Evolutionary conservation across 2,797 vertebrate genomes (phyloP).

Genomic region (Miichthys miiuy): DNA sequence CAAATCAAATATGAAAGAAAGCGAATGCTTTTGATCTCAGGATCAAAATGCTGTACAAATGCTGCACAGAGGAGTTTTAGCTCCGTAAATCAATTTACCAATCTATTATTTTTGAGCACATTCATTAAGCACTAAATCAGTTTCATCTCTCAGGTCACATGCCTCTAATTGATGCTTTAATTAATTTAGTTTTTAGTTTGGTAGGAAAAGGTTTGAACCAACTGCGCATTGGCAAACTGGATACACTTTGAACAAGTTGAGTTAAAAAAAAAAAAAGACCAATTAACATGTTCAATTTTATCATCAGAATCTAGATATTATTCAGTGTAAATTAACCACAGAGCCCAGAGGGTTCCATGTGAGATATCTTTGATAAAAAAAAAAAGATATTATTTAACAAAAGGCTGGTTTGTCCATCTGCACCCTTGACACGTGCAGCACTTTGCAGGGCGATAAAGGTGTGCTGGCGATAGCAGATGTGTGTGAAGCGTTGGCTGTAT

Average conservation of each 20-base stretch:
- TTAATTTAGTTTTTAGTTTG: not conserved
- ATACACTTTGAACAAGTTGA: not conserved
- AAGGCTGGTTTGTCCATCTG: slow-evolving; percentile 4
- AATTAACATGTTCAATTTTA: not conserved
- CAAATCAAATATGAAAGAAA: not conserved
- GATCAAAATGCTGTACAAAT: not conserved
- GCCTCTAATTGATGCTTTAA: slow-evolving; percentile 18
- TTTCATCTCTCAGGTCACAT: slow-evolving; percentile 5
- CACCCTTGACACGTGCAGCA: slow-evolving; percentile 1
- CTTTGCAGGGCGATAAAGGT: slow-evolving; percentile 32
- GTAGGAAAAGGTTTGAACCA: not conserved
- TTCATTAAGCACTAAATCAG: slow-evolving; percentile 8
- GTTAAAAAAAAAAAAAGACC: not conserved
- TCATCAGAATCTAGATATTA: not conserved
- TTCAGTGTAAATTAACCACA: not conserved
- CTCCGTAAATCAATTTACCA: slow-evolving; percentile 7
- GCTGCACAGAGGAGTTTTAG: not conserved
- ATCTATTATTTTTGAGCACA: not conserved
- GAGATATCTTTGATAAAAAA: slow-evolving; percentile 20
- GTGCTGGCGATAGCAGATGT: slow-evolving; percentile 29
- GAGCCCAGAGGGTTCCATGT: not conserved
- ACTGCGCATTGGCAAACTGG: not conserved
- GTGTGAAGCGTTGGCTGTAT: slow-evolving; percentile 25
- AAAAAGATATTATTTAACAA: slow-evolving; percentile 6
- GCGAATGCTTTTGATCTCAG: slow-evolving; percentile 19